Base-by-base conservation (phyloP, 2,888 invertebrate genomes). In the Phortica okadai region DNA sequence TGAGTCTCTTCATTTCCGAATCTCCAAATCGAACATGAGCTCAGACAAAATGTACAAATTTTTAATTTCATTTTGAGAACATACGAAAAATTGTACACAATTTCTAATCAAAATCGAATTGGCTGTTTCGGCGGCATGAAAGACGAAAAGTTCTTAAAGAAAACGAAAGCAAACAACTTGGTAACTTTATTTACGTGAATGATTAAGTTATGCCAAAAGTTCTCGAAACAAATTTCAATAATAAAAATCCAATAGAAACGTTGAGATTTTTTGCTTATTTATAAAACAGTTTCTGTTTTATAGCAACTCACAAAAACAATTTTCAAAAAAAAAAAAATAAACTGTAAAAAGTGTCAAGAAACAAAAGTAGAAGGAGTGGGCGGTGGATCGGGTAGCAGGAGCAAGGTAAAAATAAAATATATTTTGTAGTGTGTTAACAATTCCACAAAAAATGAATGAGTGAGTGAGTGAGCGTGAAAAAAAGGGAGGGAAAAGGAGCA, bases 391-490 rank as follows among this genome's bases (percentile, higher is more conserved):
- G 33, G 4, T 5, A 33, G 33, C 1, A 33, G 33, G 4, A 5
- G 33, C 4, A 33, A 5, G 33, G 0, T 4, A 33, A 33, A 33
- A 33, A 33, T 33, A 66, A 42, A 16, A 70, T 54, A 2, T 70
- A 21, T 66, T 66, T 21, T 70, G 11, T 41, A 70, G 50, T 50
- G 54, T 70, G 70, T 72, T 54, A 72, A 72, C 33, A 33, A 54
- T 72, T 67, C 33, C 21, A 11, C 33, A n/a, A 72, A 14, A 42
- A 73, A 25, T 56, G 42, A 33, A 14, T 56, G 41, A 64, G 64
- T 64, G 33, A 64, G 33, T 25, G 56, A 41, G 21, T 69, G 62
- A 56, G 59, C 45, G 50, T 16, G 62, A 50, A 25, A 33, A 41
- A 50, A 69, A 44, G 25, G 11, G n/a, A 44, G 44, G 6, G 5